Percentiles rank a stretch among this genome's conserved stretches.
Conservation (phyloP, 2,888 invertebrate species). For the Abrostola tripartita region DNA sequence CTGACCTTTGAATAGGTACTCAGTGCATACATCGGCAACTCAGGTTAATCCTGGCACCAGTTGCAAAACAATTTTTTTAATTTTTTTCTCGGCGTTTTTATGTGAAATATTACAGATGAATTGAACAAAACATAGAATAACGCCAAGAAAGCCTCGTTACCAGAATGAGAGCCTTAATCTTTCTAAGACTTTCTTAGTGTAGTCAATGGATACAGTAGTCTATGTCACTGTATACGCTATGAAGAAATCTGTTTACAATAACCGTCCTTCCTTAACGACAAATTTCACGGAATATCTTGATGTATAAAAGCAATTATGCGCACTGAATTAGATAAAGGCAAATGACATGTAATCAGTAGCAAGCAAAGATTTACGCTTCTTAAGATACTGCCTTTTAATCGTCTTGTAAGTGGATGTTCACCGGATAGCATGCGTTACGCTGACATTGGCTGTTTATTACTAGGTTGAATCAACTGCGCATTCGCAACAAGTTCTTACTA, state of each 20-base stretch:
- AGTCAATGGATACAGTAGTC: no score
- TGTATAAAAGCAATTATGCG: slow-evolving; percentile 21
- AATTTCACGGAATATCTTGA: slow-evolving; percentile 24
- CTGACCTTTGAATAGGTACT: no score
- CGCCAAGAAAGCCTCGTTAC: no score
- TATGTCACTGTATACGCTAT: background rate
- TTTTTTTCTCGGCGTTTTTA: no score
- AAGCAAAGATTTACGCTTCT: slow-evolving; percentile 23
- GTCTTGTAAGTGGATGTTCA: slow-evolving; percentile 24
- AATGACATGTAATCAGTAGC: slow-evolving; percentile 21
- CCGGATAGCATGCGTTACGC: slow-evolving; percentile 6
- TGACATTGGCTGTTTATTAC: slow-evolving; percentile 6
- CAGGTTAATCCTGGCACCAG: no score
- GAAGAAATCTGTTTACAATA: background rate
- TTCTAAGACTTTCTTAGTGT: no score
- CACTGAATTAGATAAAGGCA: slow-evolving; percentile 12
- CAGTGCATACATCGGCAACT: no score
- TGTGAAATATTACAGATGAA: no score
- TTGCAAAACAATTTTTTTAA: no score
- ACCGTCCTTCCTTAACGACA: slow-evolving; percentile 8
- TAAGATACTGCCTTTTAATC: slow-evolving; percentile 20
- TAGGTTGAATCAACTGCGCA: background rate
- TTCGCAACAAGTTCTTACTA: no score
- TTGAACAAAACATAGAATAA: no score
- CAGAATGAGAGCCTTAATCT: no score